Evolutionary conservation across 2,113 vertebrate species (phyloP).

Genomic region (Nematolebias whitei): DNA sequence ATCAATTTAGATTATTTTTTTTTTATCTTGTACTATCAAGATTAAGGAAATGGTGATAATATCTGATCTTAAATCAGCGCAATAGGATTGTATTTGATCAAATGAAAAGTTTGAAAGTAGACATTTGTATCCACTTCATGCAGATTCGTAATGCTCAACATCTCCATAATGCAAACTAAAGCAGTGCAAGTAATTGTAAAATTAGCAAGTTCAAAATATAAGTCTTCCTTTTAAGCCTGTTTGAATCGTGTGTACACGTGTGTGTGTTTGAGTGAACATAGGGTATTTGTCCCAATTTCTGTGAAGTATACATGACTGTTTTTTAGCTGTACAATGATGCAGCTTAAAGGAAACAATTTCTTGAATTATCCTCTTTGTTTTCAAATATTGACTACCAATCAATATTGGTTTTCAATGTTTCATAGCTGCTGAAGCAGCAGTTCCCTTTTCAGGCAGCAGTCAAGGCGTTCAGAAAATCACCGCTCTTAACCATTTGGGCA

Average conservation of each 20-base stretch:
- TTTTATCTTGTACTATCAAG: too few relatives aligned
- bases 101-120: too few relatives aligned
- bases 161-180: not conserved
- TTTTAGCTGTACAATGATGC: not conserved
- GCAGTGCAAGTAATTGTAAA: not conserved
- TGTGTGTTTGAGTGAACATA: not conserved
- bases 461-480: slow-evolving; percentile 39
- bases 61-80: too few relatives aligned
- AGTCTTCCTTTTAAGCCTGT: not conserved
- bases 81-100: too few relatives aligned
- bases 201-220: too few relatives aligned
- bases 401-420: slow-evolving; percentile 32
- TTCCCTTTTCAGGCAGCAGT: slow-evolving; percentile 46
- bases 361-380: slow-evolving; percentile 16
- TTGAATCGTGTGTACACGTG: not conserved
- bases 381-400: slow-evolving; percentile 38
- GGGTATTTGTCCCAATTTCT: not conserved
- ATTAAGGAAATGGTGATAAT: too few relatives aligned
- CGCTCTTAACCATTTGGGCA: slow-evolving; percentile 43
- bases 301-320: not conserved
- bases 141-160: not conserved
- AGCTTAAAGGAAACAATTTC: slow-evolving; percentile 9
- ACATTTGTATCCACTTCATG: too few relatives aligned
- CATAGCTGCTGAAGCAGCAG: slow-evolving; percentile 32
- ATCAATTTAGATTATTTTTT: too few relatives aligned